Base-by-base conservation (phyloP, 2,888 invertebrate genomes). In the Hyposoter didymator region DNA sequence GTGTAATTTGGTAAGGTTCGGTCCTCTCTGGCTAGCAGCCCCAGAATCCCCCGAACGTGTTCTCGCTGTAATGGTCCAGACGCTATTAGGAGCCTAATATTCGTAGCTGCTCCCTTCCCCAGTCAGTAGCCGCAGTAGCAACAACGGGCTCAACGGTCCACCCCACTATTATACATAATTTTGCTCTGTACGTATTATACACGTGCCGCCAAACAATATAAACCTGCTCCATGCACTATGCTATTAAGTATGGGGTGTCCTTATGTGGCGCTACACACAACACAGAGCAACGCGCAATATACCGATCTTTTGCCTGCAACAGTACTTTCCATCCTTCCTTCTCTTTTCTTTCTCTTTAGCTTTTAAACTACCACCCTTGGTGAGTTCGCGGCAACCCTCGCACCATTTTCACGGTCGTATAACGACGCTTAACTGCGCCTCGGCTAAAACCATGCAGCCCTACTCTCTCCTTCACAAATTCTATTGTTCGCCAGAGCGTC, bases 41-140 rank as follows among this genome's bases (percentile, higher is more conserved):
- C 49, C 55, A 35, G 19, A 32, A 52, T 55, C 69, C 78, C 75
- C 84, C 67, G 73, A 47, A 64, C 47, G 75, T 85, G 78, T 78
- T 78, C 78, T 73, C 84, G 67, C 85, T 84, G 80, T 85, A 86
- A 88, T 87, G 85, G 86, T 86, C 85, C 83, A 78, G 81, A 82
- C 78, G 82, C 87, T 85, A 87, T 88, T 88, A 87, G 84, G 73
- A 81, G 79, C 84, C 88, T 88, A 87, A 88, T 88, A 87, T 88
- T 86, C 86, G 84, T 64, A 55, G 62, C 52, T 78, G 62, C 39
- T 78, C 74, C 69, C 80, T 72, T 67, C 75, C 72, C 78, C 76
- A 49, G 59, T 73, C 59, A 59, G 59, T 28, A 22, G 59, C 59
- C 59, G 28, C 59, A 59, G 22, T 55, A 55, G 59, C 10, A 55